Evolutionary conservation across 2,888 invertebrate species (phyloP).

Genomic region (Hydropsyche betteni): DNA sequence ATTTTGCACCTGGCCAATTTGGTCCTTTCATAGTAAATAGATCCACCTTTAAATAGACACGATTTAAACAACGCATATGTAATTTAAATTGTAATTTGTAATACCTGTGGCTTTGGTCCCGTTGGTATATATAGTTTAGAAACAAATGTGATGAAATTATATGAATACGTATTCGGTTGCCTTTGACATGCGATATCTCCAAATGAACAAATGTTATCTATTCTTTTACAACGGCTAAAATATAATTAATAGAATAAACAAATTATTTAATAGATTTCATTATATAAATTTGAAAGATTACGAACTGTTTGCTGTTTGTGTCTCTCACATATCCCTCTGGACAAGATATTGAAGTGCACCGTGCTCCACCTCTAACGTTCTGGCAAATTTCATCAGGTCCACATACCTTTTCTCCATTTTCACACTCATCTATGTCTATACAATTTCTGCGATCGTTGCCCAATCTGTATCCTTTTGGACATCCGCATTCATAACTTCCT

Average conservation of each 20-base stretch:
- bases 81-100: background rate
- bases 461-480: slow-evolving; percentile 82
- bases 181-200: slow-evolving; percentile 79
- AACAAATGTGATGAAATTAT: slow-evolving; percentile 92
- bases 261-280: slow-evolving; percentile 35
- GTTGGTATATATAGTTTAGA: slow-evolving; percentile 79
- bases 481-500: slow-evolving; percentile 84
- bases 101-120: slow-evolving; percentile 54
- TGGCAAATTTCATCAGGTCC: slow-evolving; percentile 81
- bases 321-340: slow-evolving; percentile 86
- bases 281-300: slow-evolving; percentile 50
- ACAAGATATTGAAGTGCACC: slow-evolving; percentile 87
- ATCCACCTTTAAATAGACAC: slow-evolving; percentile 62
- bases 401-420: slow-evolving; percentile 78
- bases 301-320: slow-evolving; percentile 81
- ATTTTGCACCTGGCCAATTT: slow-evolving; percentile 72
- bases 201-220: slow-evolving; percentile 74
- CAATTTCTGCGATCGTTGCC: slow-evolving; percentile 81
- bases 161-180: slow-evolving; percentile 87
- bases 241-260: slow-evolving; percentile 39
- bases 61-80: background rate
- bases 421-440: slow-evolving; percentile 90
- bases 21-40: slow-evolving; percentile 92
- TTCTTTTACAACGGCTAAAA: slow-evolving; percentile 82
- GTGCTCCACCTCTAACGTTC: slow-evolving; percentile 88